Base-by-base conservation (phyloP, 2,797 vertebrate species). In the Sciurus carolinensis region DNA sequence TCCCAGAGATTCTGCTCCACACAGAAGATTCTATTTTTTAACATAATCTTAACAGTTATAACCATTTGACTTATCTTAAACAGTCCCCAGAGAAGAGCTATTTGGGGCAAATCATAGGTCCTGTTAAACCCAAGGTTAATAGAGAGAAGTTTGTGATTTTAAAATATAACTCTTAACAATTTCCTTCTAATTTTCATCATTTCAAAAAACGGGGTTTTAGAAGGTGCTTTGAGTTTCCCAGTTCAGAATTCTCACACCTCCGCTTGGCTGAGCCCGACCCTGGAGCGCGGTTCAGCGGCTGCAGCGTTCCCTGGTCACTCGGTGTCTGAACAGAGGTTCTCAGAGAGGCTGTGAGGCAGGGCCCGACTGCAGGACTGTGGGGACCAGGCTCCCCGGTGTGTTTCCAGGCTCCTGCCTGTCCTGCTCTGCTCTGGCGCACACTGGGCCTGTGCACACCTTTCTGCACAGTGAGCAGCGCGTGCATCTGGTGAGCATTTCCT, bases 131-230 rank as follows among this genome's bases (percentile, higher is more conserved):
- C 36, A 84, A 59, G 12, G 2, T 59, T 87, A 80, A 28, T 22
- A 77, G 28, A 83, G 50, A 79, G n/a, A 76, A 54, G 15, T 95
- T 57, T 79, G 30, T 79, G 57, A 91, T 30, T 72, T 85, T 39
- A 91, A 94, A 95, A 88, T 50, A 2, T 36, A 72, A 67, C 26
- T 28, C 11, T 47, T 39, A 79, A 33, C 52, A 87, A 54, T 87
- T 80, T 72, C 50, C 6, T 92, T 87, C 57, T 90, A 52, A 73
- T 85, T 90, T 7, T 81, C 28, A 26, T 52, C 42, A 89, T 71
- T 90, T 94, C 66, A 83, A 82, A 9, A 59, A 9, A 28, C 14
- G 9, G 33, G 20, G 62, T 59, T 33, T 84, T 77, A 81, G 30
- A 50, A 59, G 26, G 57, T 36, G 17, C 6, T 88, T 94, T 62